phyloP scores from a whole-genome alignment of 2,888 invertebrate genomes.

The Cynaeus angustus region DNA sequence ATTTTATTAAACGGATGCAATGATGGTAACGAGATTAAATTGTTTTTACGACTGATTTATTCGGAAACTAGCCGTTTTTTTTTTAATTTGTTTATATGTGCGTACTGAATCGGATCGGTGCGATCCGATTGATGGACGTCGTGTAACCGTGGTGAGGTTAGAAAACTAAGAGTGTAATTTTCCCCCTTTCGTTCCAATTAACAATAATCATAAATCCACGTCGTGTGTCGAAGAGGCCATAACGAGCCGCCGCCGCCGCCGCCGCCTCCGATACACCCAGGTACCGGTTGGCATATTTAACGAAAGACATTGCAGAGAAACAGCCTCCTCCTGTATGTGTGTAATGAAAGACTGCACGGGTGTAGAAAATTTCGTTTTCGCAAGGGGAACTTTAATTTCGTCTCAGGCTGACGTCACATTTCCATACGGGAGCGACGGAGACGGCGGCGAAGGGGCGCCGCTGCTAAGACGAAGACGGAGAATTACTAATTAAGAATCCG shows the following conservation, averaged over 20 bases:
- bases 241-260: slow-evolving; percentile 52
- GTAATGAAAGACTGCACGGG: slow-evolving; percentile 72
- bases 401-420: slow-evolving; percentile 71
- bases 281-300: slow-evolving; percentile 63
- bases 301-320: slow-evolving; percentile 66
- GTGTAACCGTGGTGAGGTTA: too few relatives aligned
- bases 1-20: slow-evolving; percentile 62
- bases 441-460: slow-evolving; percentile 71
- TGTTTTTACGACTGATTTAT: slow-evolving; percentile 2
- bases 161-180: not conserved
- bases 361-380: slow-evolving; percentile 72
- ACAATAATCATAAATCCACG: not conserved
- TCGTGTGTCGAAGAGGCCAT: slow-evolving; percentile 28
- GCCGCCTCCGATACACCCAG: slow-evolving; percentile 62
- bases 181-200: not conserved
- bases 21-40: slow-evolving; percentile 61
- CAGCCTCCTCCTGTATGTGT: slow-evolving; percentile 66
- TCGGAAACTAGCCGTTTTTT: not conserved
- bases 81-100: not conserved
- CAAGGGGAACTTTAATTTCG: slow-evolving; percentile 70
- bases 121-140: too few relatives aligned
- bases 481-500: slow-evolving; percentile 82
- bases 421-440: slow-evolving; percentile 73
- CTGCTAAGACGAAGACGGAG: slow-evolving; percentile 70
- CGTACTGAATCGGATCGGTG: too few relatives aligned